Evolutionary conservation across 2,797 vertebrate genomes (phyloP), one percentile per base, ranked within the genome.

Genomic region (Oryzias sinensis): DNA sequence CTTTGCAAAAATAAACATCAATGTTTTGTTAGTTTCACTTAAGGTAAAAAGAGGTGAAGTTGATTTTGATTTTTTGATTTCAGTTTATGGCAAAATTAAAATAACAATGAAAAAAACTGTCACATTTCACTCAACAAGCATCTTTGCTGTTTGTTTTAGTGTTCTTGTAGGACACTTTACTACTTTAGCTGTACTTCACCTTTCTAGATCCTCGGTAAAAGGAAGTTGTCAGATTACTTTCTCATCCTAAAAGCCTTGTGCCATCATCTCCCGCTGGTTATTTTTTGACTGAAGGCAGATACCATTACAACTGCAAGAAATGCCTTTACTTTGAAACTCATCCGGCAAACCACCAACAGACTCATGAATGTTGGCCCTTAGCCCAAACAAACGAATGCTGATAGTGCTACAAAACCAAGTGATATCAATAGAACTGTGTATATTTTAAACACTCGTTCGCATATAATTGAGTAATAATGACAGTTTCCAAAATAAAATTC

Each of bases 251-350:
- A 56, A 70, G 67, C 73, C 66, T 67, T 66, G 68, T 78, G 77
- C 64, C 54, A 52, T 74, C 76, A 74, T 79, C 83, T 82, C 85
- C 82, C 66, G 79, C 56, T 20, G 65, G 86, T 85, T 92, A 91
- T 92, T 90, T 92, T 89, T 85, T 86, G 90, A 89, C 52, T 0
- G 11, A 65, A 75, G 62, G 66, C 44, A 52, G 76, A 87, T 88
- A 67, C 7, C 51, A 55, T 90, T 89, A 83, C 86, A 40, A 75
- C 79, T 72, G 78, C 54, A 65, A 84, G 77, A 85, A 85, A 86
- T 89, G 76, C 86, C 83, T 70, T 90, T 74, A 74, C 77, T 90
- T 87, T 89, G 90, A 90, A 92, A 91, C 87, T 87, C 75, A 72
- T 83, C 62, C 85, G 80, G 78, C 70, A 64, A 49, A 82, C 83